Conservation (phyloP, 1,140 invertebrate genomes). For the Leptinotarsa undecemlineata region DNA sequence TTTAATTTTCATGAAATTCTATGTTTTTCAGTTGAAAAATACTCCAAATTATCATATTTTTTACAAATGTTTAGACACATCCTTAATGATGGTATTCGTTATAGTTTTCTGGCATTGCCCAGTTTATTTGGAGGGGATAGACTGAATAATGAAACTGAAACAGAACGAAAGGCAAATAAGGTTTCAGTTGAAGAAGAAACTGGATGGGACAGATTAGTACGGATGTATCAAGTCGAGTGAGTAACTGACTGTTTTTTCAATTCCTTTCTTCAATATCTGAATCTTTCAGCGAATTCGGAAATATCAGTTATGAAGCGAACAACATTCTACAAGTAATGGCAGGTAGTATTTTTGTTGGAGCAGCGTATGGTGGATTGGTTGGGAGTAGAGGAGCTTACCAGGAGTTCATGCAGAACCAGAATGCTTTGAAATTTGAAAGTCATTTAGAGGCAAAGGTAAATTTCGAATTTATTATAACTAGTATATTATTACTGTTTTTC, state of each 20-base stretch:
- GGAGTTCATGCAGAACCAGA: constrained; percentile 74
- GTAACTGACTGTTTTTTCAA: constrained; percentile 9
- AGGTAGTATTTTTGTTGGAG: constrained; percentile 62
- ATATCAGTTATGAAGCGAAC: constrained; percentile 63
- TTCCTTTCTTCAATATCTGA: constrained; percentile 11
- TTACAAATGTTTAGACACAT: not conserved
- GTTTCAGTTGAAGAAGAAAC: constrained; percentile 29
- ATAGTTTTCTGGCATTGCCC: constrained; percentile 7
- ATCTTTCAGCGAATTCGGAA: constrained; percentile 63
- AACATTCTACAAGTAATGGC: constrained; percentile 62
- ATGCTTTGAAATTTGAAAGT: constrained; percentile 68
- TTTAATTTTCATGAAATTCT: too few relatives aligned
- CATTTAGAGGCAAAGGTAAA: constrained; percentile 71
- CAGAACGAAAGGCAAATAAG: constrained; percentile 26
- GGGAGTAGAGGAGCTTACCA: constrained; percentile 63
- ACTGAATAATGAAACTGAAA: constrained; percentile 27
- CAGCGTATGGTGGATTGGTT: constrained; percentile 64
- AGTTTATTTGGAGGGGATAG: constrained; percentile 23
- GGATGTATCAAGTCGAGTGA: constrained; percentile 46
- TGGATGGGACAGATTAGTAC: constrained; percentile 45
- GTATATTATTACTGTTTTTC: not conserved
- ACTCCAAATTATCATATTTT: not conserved
- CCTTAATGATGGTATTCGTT: not conserved
- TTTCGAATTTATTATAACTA: constrained; percentile 18
- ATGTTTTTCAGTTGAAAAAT: too few relatives aligned